Conservation (phyloP, 2,113 vertebrate species). For the Columbina picui region DNA sequence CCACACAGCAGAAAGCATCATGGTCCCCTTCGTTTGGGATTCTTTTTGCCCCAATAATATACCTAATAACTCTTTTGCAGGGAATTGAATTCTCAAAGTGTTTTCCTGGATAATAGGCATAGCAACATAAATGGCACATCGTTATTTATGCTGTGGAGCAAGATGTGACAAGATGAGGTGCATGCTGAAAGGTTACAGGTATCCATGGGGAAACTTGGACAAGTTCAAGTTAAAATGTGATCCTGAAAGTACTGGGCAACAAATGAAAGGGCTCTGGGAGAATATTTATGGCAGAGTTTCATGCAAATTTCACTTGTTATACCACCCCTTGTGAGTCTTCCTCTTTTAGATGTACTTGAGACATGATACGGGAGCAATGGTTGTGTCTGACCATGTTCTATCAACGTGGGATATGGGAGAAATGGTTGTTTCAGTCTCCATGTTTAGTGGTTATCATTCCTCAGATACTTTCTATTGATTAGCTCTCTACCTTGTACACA, state of each 20-base stretch:
- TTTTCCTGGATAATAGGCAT: not conserved
- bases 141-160: not conserved
- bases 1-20: not conserved
- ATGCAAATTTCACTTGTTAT: not conserved
- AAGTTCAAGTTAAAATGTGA: not conserved
- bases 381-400: not conserved
- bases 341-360: not conserved
- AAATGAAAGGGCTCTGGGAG: not conserved
- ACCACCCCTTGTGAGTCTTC: not conserved
- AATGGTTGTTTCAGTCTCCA: not conserved
- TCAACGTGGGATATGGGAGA: too few relatives aligned
- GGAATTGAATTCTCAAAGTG: not conserved
- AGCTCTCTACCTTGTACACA: not conserved
- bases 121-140: not conserved
- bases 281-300: not conserved
- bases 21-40: fast-evolving
- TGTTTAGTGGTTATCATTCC: not conserved
- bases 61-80: not conserved
- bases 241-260: not conserved
- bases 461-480: not conserved
- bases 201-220: not conserved
- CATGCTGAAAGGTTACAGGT: not conserved
- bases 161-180: not conserved
- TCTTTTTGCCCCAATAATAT: not conserved
- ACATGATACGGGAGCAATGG: fast-evolving